Base-by-base conservation (phyloP, 2,888 invertebrate species). In the Synergus laeviventris region DNA sequence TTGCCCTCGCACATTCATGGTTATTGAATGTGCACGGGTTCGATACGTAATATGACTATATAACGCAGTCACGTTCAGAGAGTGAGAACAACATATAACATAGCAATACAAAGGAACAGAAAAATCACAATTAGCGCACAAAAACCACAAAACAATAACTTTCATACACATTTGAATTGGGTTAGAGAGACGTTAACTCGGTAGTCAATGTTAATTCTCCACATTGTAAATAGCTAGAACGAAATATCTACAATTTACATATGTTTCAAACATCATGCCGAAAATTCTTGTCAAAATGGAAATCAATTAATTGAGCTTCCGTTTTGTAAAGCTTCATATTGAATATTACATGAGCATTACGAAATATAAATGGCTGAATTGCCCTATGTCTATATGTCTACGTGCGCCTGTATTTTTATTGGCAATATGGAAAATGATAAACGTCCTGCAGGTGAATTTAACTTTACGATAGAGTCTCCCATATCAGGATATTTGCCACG, bases 11-110 rank as follows among this genome's bases (percentile, higher is more conserved):
- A 21, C 24, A 5, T 39, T 42, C 16, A 39, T 66, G 66, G 66
- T 66, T 66, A 66, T 66, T 66, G 42, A 66, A 66, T 66, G 45
- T 24, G 21, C 66, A 66, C 66, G 45, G 45, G 45, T 66, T 66
- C 42, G 14, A 66, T 42, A 66, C 66, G 66, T 45, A 45, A 66
- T 66, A 42, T 21, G 21, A 42, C 42, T 66, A 24, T 66, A 64
- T 64, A 42, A 45, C 16, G 14, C 16, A 12, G 66, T 45, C 66
- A 66, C 66, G 45, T 66, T 66, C 24, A 66, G 3, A 12, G 42
- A 24, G 14, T 21, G 12, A 66, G 24, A 45, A 45, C 21, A 42
- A 42, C 42, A 45, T 21, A 64, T 45, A 24, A 21, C 11, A 2
- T 24, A 12, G 24, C 12, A 11, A 24, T 59, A 21, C 5, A 24